These are phyloP conservation scores for Reticulitermes lucifugus DNA, from an alignment of 2,888 invertebrate species.

Conservation along the genomic window DNA sequence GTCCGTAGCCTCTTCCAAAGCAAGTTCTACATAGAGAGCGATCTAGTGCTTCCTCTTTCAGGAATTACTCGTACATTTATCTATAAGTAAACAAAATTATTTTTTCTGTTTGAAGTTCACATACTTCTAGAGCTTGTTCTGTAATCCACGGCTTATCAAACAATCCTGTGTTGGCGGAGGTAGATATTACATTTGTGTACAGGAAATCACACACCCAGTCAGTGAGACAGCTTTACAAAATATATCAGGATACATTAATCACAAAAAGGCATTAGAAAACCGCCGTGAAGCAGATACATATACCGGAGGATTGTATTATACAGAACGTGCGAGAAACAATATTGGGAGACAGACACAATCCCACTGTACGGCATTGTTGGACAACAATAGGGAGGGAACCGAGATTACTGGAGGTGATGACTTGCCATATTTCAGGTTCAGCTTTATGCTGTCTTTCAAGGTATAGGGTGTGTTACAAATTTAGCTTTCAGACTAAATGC, in stretches of 20 bases:
- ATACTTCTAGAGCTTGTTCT: too few species aligned
- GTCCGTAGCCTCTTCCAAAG: too few species aligned
- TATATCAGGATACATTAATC: not conserved
- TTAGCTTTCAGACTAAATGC: not conserved
- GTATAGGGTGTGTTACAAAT: not conserved
- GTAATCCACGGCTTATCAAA: too few species aligned
- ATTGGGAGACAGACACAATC: not conserved
- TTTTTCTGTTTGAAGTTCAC: too few species aligned
- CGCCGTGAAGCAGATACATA: too few species aligned
- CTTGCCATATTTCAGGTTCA: slow-evolving; percentile 5
- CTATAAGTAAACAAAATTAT: too few species aligned
- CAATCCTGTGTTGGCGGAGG: too few species aligned
- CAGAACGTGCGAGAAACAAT: slow-evolving; percentile 16
- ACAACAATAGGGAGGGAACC: not conserved
- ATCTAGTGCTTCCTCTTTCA: too few species aligned
- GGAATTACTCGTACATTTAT: too few species aligned
- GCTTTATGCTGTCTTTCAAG: not conserved
- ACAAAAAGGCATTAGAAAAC: not conserved
- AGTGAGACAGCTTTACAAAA: not conserved
- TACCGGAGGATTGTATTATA: not conserved
- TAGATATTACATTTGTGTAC: too few species aligned
- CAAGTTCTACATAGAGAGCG: too few species aligned
- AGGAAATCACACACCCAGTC: not conserved
- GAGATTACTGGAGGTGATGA: slow-evolving; percentile 2
- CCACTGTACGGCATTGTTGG: not conserved